These are phyloP conservation scores for Homarus americanus DNA, from an alignment of 1,140 invertebrate species.

Conservation along the genomic window DNA sequence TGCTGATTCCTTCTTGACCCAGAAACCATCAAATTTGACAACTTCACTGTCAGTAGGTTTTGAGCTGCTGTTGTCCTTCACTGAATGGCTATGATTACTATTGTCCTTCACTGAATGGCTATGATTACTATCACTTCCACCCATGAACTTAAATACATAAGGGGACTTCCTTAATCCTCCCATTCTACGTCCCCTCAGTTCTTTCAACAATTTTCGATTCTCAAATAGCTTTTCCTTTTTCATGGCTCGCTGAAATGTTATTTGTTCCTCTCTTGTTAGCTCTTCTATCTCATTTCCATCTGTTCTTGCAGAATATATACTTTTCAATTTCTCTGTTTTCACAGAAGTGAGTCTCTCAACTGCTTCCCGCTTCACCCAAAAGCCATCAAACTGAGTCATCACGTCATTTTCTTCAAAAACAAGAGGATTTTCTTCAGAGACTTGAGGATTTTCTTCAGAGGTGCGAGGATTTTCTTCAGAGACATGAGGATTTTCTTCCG, in stretches of 20 bases:
- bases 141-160: background rate
- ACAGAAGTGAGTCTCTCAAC: slow-evolving; percentile 2
- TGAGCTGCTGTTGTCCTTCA: background rate
- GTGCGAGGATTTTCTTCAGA: too few species aligned
- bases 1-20: slow-evolving; percentile 55
- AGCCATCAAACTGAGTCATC: slow-evolving; percentile 50
- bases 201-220: background rate
- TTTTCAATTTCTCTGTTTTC: background rate
- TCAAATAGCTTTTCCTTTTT: slow-evolving; percentile 42
- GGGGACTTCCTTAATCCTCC: background rate
- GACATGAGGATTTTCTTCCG: too few species aligned
- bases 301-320: background rate
- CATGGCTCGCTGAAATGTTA: slow-evolving; percentile 31
- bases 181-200: background rate
- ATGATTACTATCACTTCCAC: background rate
- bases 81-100: too few species aligned
- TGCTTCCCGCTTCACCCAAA: slow-evolving; percentile 24
- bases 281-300: background rate
- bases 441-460: slow-evolving; percentile 2
- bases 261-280: slow-evolving; percentile 33
- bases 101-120: background rate
- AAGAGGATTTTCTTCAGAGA: too few species aligned
- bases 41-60: background rate
- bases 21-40: slow-evolving; percentile 52
- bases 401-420: slow-evolving; percentile 52